These are phyloP conservation scores for Monopterus albus DNA, from an alignment of 2,113 vertebrate species.

Conservation along the genomic window DNA sequence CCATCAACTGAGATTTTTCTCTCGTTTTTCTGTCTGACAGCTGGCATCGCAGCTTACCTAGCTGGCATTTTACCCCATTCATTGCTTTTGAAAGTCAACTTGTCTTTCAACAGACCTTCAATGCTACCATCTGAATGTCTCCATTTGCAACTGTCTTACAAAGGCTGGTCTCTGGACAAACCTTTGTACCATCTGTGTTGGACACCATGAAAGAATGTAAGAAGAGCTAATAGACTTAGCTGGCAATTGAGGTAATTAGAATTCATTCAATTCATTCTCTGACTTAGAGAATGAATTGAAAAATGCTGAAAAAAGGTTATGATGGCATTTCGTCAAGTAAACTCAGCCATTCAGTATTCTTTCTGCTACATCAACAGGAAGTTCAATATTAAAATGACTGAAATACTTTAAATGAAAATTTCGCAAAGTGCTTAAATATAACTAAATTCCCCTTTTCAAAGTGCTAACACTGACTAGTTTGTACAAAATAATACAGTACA, in stretches of 20 bases:
- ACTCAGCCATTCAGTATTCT: background rate
- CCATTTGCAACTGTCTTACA: constrained; percentile 51
- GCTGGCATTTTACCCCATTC: constrained; percentile 58
- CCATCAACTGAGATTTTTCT: constrained; percentile 25
- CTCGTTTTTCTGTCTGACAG: constrained; percentile 59
- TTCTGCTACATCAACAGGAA: background rate
- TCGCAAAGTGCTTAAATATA: background rate
- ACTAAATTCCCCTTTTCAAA: background rate
- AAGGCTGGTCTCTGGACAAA: constrained; percentile 58
- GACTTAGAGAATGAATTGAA: background rate
- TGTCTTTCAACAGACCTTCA: constrained; percentile 62
- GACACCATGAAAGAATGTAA: constrained; percentile 20
- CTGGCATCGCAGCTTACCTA: constrained; percentile 60
- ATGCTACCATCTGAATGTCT: constrained; percentile 51
- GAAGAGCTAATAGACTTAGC: constrained; percentile 39
- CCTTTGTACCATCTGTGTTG: constrained; percentile 68
- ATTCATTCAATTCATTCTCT: too few relatives aligned
- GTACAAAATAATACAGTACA: background rate
- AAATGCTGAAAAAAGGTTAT: background rate
- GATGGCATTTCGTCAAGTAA: constrained; percentile 5
- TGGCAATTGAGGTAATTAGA: constrained; percentile 28
- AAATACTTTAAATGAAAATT: background rate
- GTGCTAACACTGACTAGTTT: background rate
- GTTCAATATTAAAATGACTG: background rate
- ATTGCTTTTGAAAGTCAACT: constrained; percentile 57